phyloP scores from a whole-genome alignment of 1,140 invertebrate genomes.

The Metopolophium dirhodum region DNA sequence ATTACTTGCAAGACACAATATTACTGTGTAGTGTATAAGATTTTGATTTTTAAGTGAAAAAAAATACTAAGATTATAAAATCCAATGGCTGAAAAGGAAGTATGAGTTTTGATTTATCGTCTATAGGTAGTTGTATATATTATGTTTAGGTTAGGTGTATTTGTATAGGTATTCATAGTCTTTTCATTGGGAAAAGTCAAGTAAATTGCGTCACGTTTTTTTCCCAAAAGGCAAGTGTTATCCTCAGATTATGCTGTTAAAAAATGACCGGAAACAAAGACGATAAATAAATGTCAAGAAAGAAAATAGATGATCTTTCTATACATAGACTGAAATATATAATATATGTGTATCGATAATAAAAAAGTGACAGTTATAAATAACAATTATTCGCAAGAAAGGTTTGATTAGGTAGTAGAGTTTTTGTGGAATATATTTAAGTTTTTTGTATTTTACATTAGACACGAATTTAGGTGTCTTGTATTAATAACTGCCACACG shows the following conservation, averaged over 20 bases:
- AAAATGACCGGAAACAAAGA: background rate
- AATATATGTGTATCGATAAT: background rate
- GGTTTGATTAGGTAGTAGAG: background rate
- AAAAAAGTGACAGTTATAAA: background rate
- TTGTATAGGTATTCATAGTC: background rate
- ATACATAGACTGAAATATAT: background rate
- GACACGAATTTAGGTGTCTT: background rate
- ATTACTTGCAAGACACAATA: background rate
- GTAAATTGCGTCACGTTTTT: slow-evolving; percentile 12
- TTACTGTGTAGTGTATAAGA: background rate
- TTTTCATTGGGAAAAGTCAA: background rate
- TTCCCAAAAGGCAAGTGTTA: background rate
- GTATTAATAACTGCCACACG: background rate
- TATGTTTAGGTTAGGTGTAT: background rate
- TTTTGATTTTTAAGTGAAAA: background rate
- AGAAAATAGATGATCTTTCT: background rate
- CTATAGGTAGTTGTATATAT: background rate
- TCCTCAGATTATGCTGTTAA: background rate
- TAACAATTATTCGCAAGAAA: background rate
- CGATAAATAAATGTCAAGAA: slow-evolving; percentile 19
- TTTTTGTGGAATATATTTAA: background rate
- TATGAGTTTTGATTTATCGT: slow-evolving; percentile 12
- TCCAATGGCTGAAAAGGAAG: background rate
- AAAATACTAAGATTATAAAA: background rate
- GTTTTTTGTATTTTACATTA: background rate